Evolutionary conservation across 2,113 vertebrate genomes (phyloP).

Genomic region (Oncorhynchus clarkii): DNA sequence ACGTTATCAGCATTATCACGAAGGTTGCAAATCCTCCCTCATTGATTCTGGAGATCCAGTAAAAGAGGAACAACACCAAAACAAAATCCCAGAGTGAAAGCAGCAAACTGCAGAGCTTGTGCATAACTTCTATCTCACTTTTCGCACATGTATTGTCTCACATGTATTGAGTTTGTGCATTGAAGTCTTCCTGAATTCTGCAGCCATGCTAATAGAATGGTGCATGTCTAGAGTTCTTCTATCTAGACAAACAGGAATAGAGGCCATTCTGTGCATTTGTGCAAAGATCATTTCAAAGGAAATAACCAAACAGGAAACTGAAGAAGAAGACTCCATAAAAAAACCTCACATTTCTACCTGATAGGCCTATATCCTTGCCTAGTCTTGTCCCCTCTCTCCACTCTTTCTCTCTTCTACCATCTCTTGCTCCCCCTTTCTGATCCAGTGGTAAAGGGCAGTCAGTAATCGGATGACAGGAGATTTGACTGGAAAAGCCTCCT

Average conservation of each 20-base stretch:
- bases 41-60: background rate
- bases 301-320: background rate
- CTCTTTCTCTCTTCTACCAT: background rate
- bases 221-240: too few species aligned
- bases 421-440: slow-evolving; percentile 31
- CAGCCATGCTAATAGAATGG: background rate
- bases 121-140: background rate
- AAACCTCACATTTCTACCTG: background rate
- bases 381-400: background rate
- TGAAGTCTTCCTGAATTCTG: background rate
- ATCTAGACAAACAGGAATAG: too few species aligned
- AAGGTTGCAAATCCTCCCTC: background rate
- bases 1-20: background rate
- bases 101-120: background rate
- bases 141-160: background rate
- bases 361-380: background rate
- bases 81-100: background rate
- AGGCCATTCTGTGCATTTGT: too few species aligned
- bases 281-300: background rate
- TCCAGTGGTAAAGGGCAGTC: slow-evolving; percentile 60
- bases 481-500: slow-evolving; percentile 62
- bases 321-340: background rate
- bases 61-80: background rate
- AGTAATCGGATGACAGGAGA: slow-evolving; percentile 74
- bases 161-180: background rate